A percentile compares a stretch with the other conserved stretches of the same genome.
phyloP scores from a whole-genome alignment of 1,140 invertebrate species.

The Pachypeltis micranthus region DNA sequence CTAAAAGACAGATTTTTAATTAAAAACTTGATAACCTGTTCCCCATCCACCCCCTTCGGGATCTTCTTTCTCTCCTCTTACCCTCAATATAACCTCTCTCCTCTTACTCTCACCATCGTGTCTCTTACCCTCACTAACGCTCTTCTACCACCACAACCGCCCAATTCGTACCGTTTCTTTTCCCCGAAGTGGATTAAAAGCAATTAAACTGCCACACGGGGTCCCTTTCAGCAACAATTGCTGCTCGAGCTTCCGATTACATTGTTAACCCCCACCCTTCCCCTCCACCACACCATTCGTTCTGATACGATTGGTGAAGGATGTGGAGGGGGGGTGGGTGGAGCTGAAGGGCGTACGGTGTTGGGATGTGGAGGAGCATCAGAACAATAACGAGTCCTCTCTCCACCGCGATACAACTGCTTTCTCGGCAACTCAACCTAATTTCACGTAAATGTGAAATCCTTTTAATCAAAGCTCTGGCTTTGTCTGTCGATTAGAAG shows the following conservation, averaged over 20 bases:
- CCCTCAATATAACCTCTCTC: background rate
- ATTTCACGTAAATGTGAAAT: too few relatives aligned
- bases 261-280: background rate
- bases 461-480: too few relatives aligned
- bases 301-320: too few relatives aligned
- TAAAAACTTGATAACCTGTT: conserved; percentile 21
- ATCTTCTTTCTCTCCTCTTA: conserved; percentile 4
- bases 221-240: conserved; percentile 15
- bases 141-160: conserved; percentile 6
- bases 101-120: conserved; percentile 11
- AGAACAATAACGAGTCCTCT: too few relatives aligned
- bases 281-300: too few relatives aligned
- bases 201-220: conserved; percentile 18
- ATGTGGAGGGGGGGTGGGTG: too few relatives aligned
- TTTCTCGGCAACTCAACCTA: too few relatives aligned
- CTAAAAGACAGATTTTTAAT: conserved; percentile 23
- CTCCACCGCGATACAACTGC: too few relatives aligned
- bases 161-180: conserved; percentile 1
- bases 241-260: conserved; percentile 13
- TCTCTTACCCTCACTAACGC: background rate
- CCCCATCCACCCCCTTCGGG: background rate
- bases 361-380: too few relatives aligned
- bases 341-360: too few relatives aligned
- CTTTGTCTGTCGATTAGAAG: too few relatives aligned
- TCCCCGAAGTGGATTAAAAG: conserved; percentile 21